A percentile compares a stretch with the other conserved stretches of the same genome.
Conservation (phyloP, 2,888 invertebrate species). For the Clitarchus hookeri region DNA sequence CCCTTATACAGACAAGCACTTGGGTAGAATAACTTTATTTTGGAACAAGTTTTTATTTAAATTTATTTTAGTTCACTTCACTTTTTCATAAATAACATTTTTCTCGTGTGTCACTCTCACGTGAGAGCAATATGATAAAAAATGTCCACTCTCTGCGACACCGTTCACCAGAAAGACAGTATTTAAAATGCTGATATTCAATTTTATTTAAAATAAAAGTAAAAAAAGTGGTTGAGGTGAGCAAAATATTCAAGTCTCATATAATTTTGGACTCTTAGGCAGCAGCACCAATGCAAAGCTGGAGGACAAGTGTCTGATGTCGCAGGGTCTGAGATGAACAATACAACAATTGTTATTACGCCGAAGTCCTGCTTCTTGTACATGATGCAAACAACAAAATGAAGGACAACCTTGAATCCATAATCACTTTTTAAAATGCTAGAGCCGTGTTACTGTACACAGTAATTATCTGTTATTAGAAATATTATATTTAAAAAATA, state of each 20-base stretch:
- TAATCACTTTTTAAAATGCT: neutral
- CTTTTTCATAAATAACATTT: slow-evolving; percentile 5
- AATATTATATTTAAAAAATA: neutral
- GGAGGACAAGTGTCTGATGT: neutral
- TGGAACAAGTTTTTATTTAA: neutral
- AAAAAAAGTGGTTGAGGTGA: neutral
- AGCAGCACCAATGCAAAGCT: neutral
- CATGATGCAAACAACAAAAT: neutral
- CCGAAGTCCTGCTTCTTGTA: neutral
- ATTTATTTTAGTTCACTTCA: neutral
- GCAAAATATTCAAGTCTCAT: neutral
- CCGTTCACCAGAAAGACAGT: neutral
- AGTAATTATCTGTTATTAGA: neutral
- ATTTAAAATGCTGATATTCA: neutral
- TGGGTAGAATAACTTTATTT: neutral
- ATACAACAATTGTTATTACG: neutral
- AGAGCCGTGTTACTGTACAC: neutral
- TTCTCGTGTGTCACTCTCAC: neutral
- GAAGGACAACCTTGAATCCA: neutral
- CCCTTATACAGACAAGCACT: neutral
- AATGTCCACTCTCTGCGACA: slow-evolving; percentile 6
- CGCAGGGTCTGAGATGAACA: neutral
- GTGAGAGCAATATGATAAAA: neutral
- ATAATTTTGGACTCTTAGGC: neutral
- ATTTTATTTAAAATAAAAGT: neutral